These are phyloP conservation scores for Cyprinodon diabolis DNA, from an alignment of 2,797 vertebrate species.

Conservation along the genomic window DNA sequence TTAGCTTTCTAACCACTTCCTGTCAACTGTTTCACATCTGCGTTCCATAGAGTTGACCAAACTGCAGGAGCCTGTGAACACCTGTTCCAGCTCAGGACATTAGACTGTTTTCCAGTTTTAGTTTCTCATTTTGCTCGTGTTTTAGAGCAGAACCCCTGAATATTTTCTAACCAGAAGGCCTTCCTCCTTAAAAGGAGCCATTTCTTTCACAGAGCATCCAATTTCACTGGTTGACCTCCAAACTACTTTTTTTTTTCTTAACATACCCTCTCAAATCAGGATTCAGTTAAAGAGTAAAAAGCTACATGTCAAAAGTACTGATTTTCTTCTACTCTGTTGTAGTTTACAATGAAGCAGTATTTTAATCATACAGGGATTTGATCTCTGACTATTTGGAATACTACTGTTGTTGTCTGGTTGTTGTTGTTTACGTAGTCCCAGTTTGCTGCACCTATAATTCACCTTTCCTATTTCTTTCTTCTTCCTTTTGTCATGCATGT, in stretches of 20 bases:
- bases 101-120: no score
- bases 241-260: background rate
- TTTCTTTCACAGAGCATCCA: background rate
- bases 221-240: no score
- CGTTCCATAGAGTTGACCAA: no score
- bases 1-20: no score
- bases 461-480: background rate
- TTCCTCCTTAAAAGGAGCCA: background rate
- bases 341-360: no score
- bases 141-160: background rate
- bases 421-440: no score
- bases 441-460: background rate
- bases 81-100: no score
- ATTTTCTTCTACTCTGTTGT: background rate
- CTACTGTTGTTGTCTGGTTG: no score
- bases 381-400: no score
- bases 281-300: background rate
- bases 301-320: background rate
- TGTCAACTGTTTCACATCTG: no score
- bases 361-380: no score
- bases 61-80: no score
- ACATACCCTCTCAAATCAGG: background rate
- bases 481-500: constrained; percentile 8
- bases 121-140: background rate
- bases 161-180: background rate